Evolutionary conservation across 2,888 invertebrate genomes (phyloP).

Genomic region (Busseola fusca): DNA sequence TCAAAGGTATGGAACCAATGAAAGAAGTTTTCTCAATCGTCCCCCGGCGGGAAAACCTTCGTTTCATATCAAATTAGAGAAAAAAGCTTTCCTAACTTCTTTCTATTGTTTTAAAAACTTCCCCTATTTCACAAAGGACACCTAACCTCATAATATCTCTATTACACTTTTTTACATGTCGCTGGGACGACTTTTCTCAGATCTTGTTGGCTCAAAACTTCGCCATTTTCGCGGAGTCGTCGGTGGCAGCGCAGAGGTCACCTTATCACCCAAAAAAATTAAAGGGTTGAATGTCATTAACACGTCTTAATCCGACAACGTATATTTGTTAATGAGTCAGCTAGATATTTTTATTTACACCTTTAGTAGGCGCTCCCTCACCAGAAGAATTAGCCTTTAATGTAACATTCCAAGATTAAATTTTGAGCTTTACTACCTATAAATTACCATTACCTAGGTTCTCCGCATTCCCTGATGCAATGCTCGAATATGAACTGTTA

Average conservation of each 20-base stretch:
- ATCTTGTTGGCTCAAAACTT: neutral
- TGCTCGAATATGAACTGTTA: neutral
- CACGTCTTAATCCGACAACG: neutral
- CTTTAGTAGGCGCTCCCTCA: neutral
- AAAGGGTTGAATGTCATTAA: neutral
- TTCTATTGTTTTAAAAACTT: neutral
- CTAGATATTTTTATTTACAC: neutral
- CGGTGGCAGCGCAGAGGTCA: too few species aligned
- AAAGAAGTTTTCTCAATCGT: neutral
- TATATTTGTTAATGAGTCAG: neutral
- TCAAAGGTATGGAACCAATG: neutral
- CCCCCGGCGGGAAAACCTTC: neutral
- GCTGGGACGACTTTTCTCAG: neutral
- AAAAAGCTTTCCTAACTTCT: slow-evolving; percentile 16
- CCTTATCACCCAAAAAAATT: neutral
- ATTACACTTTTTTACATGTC: neutral
- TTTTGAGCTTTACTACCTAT: neutral
- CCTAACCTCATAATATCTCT: neutral
- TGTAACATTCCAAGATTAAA: neutral
- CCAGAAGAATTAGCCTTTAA: neutral
- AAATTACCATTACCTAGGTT: neutral
- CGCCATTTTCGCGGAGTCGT: neutral
- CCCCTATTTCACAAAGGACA: neutral
- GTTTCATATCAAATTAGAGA: slow-evolving; percentile 18
- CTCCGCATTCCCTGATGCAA: neutral